phyloP scores from a whole-genome alignment of 2,797 vertebrate species.

The Ara ararauna region DNA sequence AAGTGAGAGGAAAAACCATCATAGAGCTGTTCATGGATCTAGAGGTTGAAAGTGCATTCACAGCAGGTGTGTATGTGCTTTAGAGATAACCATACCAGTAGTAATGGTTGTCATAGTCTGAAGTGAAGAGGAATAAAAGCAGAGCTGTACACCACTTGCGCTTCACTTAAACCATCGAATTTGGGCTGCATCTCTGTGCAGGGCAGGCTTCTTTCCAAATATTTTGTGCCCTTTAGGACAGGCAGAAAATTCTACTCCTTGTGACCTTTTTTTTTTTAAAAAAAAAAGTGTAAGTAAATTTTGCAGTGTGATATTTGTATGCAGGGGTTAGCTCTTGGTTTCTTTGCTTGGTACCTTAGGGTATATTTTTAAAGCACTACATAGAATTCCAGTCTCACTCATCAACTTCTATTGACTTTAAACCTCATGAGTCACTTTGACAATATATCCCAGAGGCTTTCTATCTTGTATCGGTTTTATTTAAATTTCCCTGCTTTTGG shows the following conservation, averaged over 20 bases:
- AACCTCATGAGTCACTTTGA: conserved; percentile 68
- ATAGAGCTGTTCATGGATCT: background rate
- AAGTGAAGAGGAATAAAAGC: background rate
- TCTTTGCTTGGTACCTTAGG: conserved; percentile 52
- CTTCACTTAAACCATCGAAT: background rate
- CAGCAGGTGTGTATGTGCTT: background rate
- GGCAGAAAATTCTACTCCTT: conserved; percentile 3
- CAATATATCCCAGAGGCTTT: conserved; percentile 55
- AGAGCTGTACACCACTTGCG: background rate
- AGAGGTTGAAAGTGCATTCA: background rate
- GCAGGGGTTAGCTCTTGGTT: conserved; percentile 46
- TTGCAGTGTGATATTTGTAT: conserved; percentile 38
- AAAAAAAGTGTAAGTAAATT: conserved; percentile 1
- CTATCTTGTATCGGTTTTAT: conserved; percentile 39
- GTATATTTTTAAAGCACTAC: conserved; percentile 56
- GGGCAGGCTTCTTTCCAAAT: conserved; percentile 2
- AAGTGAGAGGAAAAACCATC: background rate
- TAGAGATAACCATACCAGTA: background rate
- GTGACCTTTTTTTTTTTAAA: background rate
- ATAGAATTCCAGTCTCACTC: conserved; percentile 21
- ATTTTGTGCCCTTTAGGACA: background rate
- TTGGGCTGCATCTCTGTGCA: background rate
- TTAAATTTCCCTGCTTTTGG: conserved; percentile 14
- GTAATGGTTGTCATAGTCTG: background rate
- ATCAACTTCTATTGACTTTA: conserved; percentile 70